Base-by-base conservation (phyloP, 2,888 invertebrate species). In the Cecidostiba fungosa region DNA sequence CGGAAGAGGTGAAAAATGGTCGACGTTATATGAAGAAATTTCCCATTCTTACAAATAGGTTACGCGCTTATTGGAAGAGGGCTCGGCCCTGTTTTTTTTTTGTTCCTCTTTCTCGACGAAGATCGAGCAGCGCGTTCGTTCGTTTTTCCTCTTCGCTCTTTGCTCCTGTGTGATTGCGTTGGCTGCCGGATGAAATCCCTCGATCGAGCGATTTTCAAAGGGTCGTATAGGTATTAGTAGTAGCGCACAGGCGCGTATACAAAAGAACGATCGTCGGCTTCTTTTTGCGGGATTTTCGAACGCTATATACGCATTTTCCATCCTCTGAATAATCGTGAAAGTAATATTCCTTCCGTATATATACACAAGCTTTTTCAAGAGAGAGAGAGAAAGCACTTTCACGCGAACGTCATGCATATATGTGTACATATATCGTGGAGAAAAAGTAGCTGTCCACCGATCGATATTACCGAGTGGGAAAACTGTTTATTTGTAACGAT, bases 1-100 rank as follows among this genome's bases (percentile, higher is more conserved):
- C 66, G 29, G 66, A 66, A 66, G 66, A 66, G 66, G 29, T 66
- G 66, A 66, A 66, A 66, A 66, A 66, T 66, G 66, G 66, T 66
- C 29, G 66, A 14, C 66, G 29, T 66, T 66, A 19, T 66, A 66
- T 66, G 66, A 66, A 66, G 66, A 66, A 66, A 66, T 66, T 66
- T 66, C 66, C 66, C 29, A 66, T 66, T 66, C 66, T 66, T 66
- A 29, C 66, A 29, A 66, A 29, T 26, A 29, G 14, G 26, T 12
- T 2, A 10, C 29, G 29, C 26, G 29, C 66, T 66, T 66, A 66
- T 29, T 66, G 66, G 29, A 66, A 26, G 66, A 66, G 66, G 66
- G 66, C 43, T 72, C 12, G 39, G 23, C 1, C 70, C 39, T 39
- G 23, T 72, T 39, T 72, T 70, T 39, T 3, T 16, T 69, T 0